Percentiles rank a stretch among this genome's conserved stretches.
These are phyloP conservation scores for Agonum fuliginosum DNA, from an alignment of 2,888 invertebrate species.

Conservation along the genomic window DNA sequence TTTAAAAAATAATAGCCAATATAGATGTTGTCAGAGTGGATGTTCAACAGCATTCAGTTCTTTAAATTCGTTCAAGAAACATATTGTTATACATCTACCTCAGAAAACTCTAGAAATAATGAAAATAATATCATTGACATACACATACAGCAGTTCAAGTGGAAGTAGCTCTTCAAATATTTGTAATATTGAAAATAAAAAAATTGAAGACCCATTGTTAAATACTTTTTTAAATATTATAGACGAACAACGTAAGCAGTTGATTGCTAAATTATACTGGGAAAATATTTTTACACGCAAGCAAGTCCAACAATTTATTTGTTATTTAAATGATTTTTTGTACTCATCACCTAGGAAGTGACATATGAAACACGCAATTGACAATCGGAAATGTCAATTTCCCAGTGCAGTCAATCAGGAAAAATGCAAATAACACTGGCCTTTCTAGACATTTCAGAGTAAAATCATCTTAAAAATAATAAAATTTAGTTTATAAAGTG, in stretches of 20 bases:
- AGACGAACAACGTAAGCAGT: neutral
- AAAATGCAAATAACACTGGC: no score
- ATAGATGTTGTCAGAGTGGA: neutral
- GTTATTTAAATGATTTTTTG: neutral
- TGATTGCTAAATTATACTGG: neutral
- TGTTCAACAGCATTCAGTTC: neutral
- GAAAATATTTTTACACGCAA: neutral
- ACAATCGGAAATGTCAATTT: no score
- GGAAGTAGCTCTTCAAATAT: neutral
- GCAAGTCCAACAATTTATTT: neutral
- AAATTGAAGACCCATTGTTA: neutral
- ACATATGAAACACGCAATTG: no score
- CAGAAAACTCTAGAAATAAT: neutral
- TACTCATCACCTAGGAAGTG: no score
- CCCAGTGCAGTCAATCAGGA: no score
- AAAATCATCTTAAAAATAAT: no score
- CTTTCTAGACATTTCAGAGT: no score
- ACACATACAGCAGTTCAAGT: neutral
- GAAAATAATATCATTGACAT: neutral
- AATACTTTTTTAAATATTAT: neutral
- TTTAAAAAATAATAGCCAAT: slow-evolving; percentile 2
- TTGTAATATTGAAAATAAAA: neutral
- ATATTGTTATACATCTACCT: neutral
- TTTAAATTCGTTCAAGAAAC: neutral
- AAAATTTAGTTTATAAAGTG: no score